A percentile compares a stretch with the other conserved stretches of the same genome.
phyloP scores from a whole-genome alignment of 1,140 invertebrate genomes.

The Drosophila nebulosa region DNA sequence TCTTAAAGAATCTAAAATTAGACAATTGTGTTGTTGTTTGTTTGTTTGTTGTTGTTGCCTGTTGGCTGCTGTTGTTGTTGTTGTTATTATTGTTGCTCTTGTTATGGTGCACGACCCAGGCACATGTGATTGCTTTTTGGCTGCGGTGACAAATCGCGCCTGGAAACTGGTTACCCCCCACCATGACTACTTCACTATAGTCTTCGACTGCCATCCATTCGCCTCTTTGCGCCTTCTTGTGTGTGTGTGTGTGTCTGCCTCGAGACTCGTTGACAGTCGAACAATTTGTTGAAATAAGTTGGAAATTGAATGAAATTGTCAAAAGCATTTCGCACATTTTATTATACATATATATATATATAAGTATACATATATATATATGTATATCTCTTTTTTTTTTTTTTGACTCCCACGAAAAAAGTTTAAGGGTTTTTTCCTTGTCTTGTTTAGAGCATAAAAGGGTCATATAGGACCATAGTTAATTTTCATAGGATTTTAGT shows the following conservation, averaged over 20 bases:
- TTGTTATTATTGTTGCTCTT: slow-evolving; percentile 8
- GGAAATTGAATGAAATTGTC: slow-evolving; percentile 79
- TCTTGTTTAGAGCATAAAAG: slow-evolving; percentile 20
- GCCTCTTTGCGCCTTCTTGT: slow-evolving; percentile 1
- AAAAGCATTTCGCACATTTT: slow-evolving; percentile 78
- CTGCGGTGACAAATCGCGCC: slow-evolving; percentile 64
- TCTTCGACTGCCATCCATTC: slow-evolving; percentile 13
- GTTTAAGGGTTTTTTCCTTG: slow-evolving; percentile 8
- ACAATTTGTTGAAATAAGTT: slow-evolving; percentile 79
- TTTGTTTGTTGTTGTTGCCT: slow-evolving; percentile 38
- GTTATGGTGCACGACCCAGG: slow-evolving; percentile 39
- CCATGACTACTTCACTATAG: background rate
- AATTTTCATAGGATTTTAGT: background rate
- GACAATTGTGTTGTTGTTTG: slow-evolving; percentile 61
- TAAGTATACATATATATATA: background rate
- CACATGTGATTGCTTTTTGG: slow-evolving; percentile 72
- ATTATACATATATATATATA: slow-evolving; percentile 30
- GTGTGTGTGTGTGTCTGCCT: background rate
- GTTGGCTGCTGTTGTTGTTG: slow-evolving; percentile 3
- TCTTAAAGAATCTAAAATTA: slow-evolving; percentile 80
- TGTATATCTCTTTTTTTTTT: slow-evolving; percentile 22
- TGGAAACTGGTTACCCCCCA: slow-evolving; percentile 40
- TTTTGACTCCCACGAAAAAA: slow-evolving; percentile 25
- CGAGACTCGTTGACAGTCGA: slow-evolving; percentile 63
- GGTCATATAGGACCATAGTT: background rate